phyloP scores from a whole-genome alignment of 2,888 invertebrate genomes.

The Lycaena phlaeas region DNA sequence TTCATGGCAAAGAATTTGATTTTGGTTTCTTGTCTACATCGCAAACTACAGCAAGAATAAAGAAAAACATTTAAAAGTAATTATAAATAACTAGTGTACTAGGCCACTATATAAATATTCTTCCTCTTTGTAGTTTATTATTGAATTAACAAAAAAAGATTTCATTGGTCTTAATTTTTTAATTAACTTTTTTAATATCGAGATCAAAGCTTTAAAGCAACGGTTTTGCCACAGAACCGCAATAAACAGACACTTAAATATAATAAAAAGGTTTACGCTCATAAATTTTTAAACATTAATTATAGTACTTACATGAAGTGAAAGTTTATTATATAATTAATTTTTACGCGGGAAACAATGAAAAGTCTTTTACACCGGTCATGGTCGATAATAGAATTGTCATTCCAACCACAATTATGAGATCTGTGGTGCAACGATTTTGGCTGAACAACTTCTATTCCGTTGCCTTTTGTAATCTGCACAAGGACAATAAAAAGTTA shows the following conservation, averaged over 20 bases:
- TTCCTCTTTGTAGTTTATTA: too few relatives aligned
- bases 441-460: conserved; percentile 3
- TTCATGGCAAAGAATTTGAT: too few relatives aligned
- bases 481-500: conserved; percentile 1
- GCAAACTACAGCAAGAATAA: too few relatives aligned
- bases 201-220: too few relatives aligned
- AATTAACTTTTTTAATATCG: too few relatives aligned
- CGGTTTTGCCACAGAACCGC: too few relatives aligned
- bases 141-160: too few relatives aligned
- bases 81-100: too few relatives aligned
- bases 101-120: too few relatives aligned
- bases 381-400: not conserved
- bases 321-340: conserved; percentile 2
- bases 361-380: not conserved
- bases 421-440: conserved; percentile 1
- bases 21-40: too few relatives aligned
- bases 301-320: not conserved
- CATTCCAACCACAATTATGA: conserved; percentile 2
- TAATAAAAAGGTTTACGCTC: not conserved
- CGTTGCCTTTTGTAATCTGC: not conserved
- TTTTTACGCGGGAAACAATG: not conserved
- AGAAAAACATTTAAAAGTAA: too few relatives aligned
- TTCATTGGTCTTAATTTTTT: too few relatives aligned
- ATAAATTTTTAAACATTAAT: conserved; percentile 2
- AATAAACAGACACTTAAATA: conserved; percentile 31